Base-by-base conservation (phyloP, 2,797 vertebrate genomes). In the Pangasius larnaudii region DNA sequence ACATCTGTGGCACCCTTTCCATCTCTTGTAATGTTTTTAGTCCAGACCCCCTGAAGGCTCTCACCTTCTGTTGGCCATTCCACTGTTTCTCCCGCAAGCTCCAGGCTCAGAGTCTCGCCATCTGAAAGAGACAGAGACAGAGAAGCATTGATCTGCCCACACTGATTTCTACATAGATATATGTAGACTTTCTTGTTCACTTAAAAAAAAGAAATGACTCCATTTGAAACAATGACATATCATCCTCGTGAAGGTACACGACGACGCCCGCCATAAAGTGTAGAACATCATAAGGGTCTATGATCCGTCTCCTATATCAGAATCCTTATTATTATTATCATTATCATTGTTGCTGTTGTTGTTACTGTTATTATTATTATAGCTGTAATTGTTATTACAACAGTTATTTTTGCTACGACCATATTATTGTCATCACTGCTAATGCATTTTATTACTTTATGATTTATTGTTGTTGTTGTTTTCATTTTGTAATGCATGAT, bases 1-100 rank as follows among this genome's bases (percentile, higher is more conserved):
- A 63, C 80, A 82, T 82, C 80, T 59, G 58, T 82, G 13, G 58
- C 58, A 83, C 81, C 59, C 58, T 65, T 83, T 83, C 59, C 16
- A 83, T 67, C n/a, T 83, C 30, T 59, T 81, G 78, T 61, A 59
- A 59, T 59, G 56, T 42, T 39, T 81, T 81, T 61, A 14, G 56
- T 42, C 22, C 56, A 39, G 22, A 61, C 78, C 13, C 36, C 58
- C 81, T 83, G 42, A 65, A 65, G 24, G 59, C 80, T 83, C 42
- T 46, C 27, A 65, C 81, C 13, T 67, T 83, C 61, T 83, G 39
- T 67, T 49, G 7, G 39, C 27, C 19, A 61, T n/a, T 81, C 14
- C 7, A 65, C 61, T 19, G 65, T 83, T 83, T 65, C 59, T 49
- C 61, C 61, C 9, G 3, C 13, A 49, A 65, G 59, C 42, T 24